A percentile compares a stretch with the other conserved stretches of the same genome.
Conservation (phyloP, 23 tunicate species). For the Halocynthia aurantium region DNA sequence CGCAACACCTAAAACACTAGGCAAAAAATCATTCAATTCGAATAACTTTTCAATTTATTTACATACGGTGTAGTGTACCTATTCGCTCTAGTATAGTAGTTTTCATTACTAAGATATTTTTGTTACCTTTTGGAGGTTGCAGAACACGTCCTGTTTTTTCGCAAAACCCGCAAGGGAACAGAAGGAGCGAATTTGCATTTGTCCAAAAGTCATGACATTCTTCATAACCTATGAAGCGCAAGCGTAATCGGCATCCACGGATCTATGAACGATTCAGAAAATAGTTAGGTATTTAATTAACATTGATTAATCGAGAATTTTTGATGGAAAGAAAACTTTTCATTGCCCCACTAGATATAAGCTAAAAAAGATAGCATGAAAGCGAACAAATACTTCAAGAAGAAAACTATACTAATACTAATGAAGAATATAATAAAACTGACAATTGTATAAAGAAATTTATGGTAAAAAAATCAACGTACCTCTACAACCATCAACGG, state of each 20-base stretch:
- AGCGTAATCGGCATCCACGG: conserved; percentile 18
- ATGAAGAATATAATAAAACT: no score
- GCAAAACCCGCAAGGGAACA: conserved; percentile 27
- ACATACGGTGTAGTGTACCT: no score
- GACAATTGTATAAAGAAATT: no score
- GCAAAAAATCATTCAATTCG: no score
- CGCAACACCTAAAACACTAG: no score
- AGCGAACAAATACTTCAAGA: neutral
- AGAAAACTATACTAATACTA: neutral
- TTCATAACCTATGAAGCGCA: conserved; percentile 13
- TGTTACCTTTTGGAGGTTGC: conserved; percentile 9
- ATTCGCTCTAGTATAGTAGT: no score
- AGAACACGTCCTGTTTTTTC: neutral
- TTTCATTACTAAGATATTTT: neutral
- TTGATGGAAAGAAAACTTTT: no score
- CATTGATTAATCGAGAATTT: no score
- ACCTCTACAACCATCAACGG: conserved; percentile 45
- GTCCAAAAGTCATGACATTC: conserved; percentile 20
- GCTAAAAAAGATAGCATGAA: no score
- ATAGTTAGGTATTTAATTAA: no score
- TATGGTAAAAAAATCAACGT: neutral
- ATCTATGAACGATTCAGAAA: neutral
- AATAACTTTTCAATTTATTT: no score
- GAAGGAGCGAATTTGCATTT: conserved; percentile 7
- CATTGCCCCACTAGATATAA: no score